Evolutionary conservation across 2,113 vertebrate genomes (phyloP).

Genomic region (Plecturocebus donacophilus): DNA sequence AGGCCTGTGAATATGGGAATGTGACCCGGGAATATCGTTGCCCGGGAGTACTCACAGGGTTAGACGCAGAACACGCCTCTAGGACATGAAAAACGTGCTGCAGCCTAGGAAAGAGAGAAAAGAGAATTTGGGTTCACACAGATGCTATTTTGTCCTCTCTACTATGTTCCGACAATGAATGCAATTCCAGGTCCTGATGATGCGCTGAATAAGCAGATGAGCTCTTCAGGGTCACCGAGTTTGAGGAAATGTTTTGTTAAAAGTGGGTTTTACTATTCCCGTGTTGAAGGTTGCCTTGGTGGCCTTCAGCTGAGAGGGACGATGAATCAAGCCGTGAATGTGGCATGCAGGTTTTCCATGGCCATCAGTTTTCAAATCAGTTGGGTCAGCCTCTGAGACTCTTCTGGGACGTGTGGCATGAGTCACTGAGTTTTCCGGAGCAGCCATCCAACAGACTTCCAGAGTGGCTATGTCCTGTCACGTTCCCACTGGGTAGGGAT

Average conservation of each 20-base stretch:
- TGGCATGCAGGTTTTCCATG: background rate
- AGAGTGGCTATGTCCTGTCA: background rate
- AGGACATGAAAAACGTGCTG: background rate
- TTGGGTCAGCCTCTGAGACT: background rate
- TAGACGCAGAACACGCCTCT: background rate
- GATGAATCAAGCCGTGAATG: background rate
- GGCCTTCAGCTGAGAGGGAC: background rate
- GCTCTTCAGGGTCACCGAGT: background rate
- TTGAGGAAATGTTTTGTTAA: background rate
- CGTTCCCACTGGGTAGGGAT: background rate
- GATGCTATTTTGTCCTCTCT: background rate
- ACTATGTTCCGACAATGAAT: rapidly evolving
- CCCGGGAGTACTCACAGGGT: background rate
- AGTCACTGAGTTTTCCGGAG: background rate
- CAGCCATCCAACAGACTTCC: rapidly evolving
- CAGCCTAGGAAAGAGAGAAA: background rate
- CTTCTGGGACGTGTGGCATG: background rate
- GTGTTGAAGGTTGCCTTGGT: background rate
- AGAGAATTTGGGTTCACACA: background rate
- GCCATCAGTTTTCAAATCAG: background rate
- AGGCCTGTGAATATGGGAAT: background rate
- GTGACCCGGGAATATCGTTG: background rate
- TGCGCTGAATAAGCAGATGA: background rate
- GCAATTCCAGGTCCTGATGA: background rate
- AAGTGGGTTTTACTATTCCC: background rate